Percentiles rank a stretch among this genome's conserved stretches.
phyloP scores from a whole-genome alignment of 2,797 vertebrate species.

The Mastacembelus armatus region DNA sequence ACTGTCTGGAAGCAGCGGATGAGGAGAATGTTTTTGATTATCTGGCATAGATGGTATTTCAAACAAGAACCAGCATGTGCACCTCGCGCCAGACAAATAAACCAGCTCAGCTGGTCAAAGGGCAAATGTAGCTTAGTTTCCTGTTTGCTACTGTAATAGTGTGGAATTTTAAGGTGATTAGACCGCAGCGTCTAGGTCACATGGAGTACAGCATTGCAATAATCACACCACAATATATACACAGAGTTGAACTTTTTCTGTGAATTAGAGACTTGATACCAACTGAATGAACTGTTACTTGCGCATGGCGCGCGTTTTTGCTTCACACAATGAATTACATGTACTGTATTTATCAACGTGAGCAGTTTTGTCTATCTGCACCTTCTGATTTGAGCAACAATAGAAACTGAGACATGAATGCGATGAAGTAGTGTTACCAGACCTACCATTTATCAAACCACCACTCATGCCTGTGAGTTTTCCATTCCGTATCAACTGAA shows the following conservation, averaged over 20 bases:
- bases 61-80: conserved; percentile 62
- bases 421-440: conserved; percentile 39
- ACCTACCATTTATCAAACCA: conserved; percentile 50
- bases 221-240: no score
- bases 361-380: conserved; percentile 38
- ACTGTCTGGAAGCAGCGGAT: conserved; percentile 57
- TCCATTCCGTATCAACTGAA: conserved; percentile 34
- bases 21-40: conserved; percentile 76
- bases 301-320: background rate
- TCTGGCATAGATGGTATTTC: conserved; percentile 67
- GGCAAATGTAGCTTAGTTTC: conserved; percentile 64
- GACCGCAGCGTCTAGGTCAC: conserved; percentile 58
- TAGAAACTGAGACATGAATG: conserved; percentile 34
- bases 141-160: conserved; percentile 68
- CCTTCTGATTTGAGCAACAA: conserved; percentile 47
- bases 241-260: conserved; percentile 21
- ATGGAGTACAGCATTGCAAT: conserved; percentile 35
- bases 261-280: conserved; percentile 43
- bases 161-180: conserved; percentile 75
- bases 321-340: conserved; percentile 21
- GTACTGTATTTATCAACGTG: conserved; percentile 47
- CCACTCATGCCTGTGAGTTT: conserved; percentile 37
- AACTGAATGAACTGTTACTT: conserved; percentile 35
- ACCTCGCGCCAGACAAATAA: conserved; percentile 59
- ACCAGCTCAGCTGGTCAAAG: conserved; percentile 68